These are phyloP conservation scores for Echeneis naucrates DNA, from an alignment of 2,797 vertebrate species.

Conservation along the genomic window DNA sequence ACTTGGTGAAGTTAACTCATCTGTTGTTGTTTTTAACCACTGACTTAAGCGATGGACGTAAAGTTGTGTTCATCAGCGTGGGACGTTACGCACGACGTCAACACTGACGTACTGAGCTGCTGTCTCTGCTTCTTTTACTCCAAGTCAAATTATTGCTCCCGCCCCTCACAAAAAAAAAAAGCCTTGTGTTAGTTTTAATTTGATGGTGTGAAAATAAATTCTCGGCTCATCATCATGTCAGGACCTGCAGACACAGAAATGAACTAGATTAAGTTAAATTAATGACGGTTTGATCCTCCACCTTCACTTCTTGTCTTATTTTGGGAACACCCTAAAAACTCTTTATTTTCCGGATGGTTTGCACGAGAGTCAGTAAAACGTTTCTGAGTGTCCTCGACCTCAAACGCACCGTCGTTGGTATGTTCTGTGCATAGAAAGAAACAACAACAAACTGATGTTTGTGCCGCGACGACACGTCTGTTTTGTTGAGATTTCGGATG, in stretches of 20 bases:
- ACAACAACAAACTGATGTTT: constrained; percentile 12
- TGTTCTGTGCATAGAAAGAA: not conserved
- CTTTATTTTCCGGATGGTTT: not conserved
- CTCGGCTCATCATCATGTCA: not conserved
- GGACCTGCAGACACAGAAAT: not conserved
- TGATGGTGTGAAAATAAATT: not conserved
- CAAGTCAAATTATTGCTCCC: not conserved
- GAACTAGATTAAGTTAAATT: not conserved
- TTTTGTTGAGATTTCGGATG: constrained; percentile 35
- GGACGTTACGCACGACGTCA: too few species aligned
- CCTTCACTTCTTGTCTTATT: constrained; percentile 1
- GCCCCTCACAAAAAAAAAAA: not conserved
- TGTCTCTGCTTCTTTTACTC: not conserved
- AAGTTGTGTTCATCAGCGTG: not conserved
- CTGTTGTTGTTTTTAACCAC: too few species aligned
- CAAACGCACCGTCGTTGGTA: not conserved
- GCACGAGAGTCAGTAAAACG: too few species aligned
- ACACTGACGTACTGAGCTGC: not conserved
- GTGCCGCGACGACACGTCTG: not conserved
- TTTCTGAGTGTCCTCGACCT: not conserved
- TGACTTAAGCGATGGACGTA: not conserved
- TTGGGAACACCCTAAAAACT: not conserved
- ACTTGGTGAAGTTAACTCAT: too few species aligned
- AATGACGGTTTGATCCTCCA: not conserved
- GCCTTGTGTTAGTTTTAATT: not conserved